Evolutionary conservation across 2,888 invertebrate genomes (phyloP), one percentile per base, ranked within the genome.

Genomic region (Trissolcus brochymenae): DNA sequence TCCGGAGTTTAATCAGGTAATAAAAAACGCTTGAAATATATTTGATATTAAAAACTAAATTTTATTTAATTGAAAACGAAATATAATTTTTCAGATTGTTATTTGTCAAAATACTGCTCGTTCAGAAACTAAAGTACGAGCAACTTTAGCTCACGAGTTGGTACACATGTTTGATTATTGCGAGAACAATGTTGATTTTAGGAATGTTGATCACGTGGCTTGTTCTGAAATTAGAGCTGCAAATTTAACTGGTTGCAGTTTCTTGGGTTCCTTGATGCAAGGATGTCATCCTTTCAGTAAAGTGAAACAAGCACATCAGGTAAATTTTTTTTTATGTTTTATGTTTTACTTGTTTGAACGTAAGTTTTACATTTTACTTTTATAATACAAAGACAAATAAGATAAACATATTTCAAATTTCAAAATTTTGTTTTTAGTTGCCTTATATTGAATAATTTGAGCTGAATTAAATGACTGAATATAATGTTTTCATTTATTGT

Each of bases 101-200:
- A 92, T 98, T 1, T 98, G 98, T 83, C 96, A 98, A 87, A 98
- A 98, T 89, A 94, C 93, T 67, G 94, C 94, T 0, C 91, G 89
- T 17, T 91, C 90, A 25, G 91, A 93, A 85, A 93, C 93, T 11
- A 91, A 94, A 87, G 93, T 96, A 0, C 95, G 95, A 87, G 94
- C 94, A 19, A 95, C 97, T 0, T 87, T 98, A 50, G 93, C 94
- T 0, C 98, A 98, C 84, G 98, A 98, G 90, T 93, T 98, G 92
- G 94, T 98, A 55, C 98, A 98, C 88, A 98, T 98, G 96, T 98
- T 97, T 86, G 98, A 98, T 89, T 95, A 93, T 86, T 98, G 98
- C 87, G 92, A 94, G 51, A 95, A 97, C 80, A 93, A 98, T 55
- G 87, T 98, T 67, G 95, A 98, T 89, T 96, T 97, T 83, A 94